Evolutionary conservation across 2,888 invertebrate species (phyloP), one percentile per base, ranked within the genome.

Genomic region (Merodon equestris): DNA sequence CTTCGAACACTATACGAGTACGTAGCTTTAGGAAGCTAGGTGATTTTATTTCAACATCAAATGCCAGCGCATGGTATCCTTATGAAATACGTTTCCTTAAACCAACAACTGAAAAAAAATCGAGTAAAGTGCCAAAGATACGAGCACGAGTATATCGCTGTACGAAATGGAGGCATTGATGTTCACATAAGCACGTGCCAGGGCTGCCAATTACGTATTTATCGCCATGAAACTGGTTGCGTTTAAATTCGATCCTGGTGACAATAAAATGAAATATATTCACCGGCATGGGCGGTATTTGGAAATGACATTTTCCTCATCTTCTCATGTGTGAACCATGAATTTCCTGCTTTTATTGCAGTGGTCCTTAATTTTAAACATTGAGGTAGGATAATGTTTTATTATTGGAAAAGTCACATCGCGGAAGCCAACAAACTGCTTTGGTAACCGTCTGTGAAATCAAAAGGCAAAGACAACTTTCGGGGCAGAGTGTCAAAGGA

Each of bases 181-280:
- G 54, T 50, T 42, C 67, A 67, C 53, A 60, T 47, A 47, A 67
- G 73, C 73, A 74, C 73, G 73, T 74, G 66, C 67, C 50, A 50
- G 42, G 61, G 60, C 44, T 50, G 50, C 73, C 67, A 74, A 74
- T 74, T 50, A 61, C 60, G 36, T 56, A 67, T 74, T 56, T 54
- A 74, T 74, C 68, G 50, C 56, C 54, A 54, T 1, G 38, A 48
- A 48, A 61, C 19, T 19, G 48, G 15, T 58, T 51, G 58, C 45
- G 44, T 44, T 53, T 58, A 45, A 42, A 53, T 42, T 53, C 47
- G 18, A 45, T 47, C 56, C 44, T 10, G 14, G 19, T 17, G 42
- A 50, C 54, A 67, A 67, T 74, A 56, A 42, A 61, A 44, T 38
- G 13, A 13, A 17, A 66, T 54, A 60, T 47, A 50, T 48, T 48